Evolutionary conservation across 2,888 invertebrate species (phyloP).

Genomic region (Drosophila hawaiiensis): DNA sequence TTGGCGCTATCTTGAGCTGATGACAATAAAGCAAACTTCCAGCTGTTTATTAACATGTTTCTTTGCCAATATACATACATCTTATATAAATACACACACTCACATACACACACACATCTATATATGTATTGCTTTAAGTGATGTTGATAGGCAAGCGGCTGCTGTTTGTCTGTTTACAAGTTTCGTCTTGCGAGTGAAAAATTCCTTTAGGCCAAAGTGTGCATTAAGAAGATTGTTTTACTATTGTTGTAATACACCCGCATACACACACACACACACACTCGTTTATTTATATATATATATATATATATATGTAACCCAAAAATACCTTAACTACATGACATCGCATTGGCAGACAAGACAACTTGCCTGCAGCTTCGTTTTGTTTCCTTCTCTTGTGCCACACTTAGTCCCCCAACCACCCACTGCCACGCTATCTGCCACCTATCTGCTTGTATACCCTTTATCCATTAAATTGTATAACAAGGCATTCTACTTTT

Average conservation of each 20-base stretch:
- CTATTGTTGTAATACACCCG: slow-evolving; percentile 74
- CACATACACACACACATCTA: slow-evolving; percentile 18
- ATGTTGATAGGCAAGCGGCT: slow-evolving; percentile 49
- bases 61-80: slow-evolving; percentile 66
- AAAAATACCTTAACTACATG: slow-evolving; percentile 70
- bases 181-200: slow-evolving; percentile 76
- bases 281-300: slow-evolving; percentile 25
- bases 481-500: background rate
- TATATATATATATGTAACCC: slow-evolving; percentile 11
- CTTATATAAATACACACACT: slow-evolving; percentile 20
- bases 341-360: slow-evolving; percentile 60
- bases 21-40: slow-evolving; percentile 79
- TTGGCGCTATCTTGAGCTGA: slow-evolving; percentile 42
- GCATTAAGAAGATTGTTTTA: slow-evolving; percentile 82
- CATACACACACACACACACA: slow-evolving; percentile 26
- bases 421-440: background rate
- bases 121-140: slow-evolving; percentile 50
- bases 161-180: slow-evolving; percentile 48
- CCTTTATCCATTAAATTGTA: background rate
- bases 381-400: slow-evolving; percentile 30
- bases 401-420: slow-evolving; percentile 10
- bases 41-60: slow-evolving; percentile 81
- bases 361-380: slow-evolving; percentile 63
- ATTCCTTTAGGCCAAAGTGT: slow-evolving; percentile 82
- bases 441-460: slow-evolving; percentile 1